These are phyloP conservation scores for Mesochorus sp. DNA, from an alignment of 2,888 invertebrate genomes.

Conservation along the genomic window DNA sequence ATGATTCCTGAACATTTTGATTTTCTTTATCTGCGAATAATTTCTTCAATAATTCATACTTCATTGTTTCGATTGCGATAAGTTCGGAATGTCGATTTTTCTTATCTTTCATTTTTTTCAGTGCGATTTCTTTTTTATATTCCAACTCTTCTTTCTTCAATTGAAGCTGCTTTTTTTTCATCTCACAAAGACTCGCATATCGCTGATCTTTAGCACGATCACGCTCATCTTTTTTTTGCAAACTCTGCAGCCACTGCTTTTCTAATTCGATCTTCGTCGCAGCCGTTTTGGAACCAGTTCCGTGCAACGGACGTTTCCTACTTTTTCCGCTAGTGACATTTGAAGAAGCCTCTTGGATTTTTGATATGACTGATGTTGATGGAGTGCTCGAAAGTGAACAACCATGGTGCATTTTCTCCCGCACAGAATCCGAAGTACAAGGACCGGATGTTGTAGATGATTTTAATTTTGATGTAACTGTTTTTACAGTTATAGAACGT, in stretches of 20 bases:
- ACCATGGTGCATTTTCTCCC: background rate
- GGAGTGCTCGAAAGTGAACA: background rate
- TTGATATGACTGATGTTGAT: background rate
- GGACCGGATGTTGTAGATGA: background rate
- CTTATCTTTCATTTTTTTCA: constrained; percentile 8
- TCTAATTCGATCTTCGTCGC: constrained; percentile 5
- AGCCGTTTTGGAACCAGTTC: constrained; percentile 16
- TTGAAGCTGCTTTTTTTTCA: constrained; percentile 10
- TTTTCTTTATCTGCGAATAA: background rate
- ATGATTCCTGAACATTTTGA: background rate
- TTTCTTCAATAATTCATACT: background rate
- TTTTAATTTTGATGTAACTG: background rate
- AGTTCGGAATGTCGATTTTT: background rate
- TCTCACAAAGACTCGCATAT: background rate
- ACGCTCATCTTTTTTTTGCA: constrained; percentile 18
- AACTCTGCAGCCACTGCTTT: constrained; percentile 7
- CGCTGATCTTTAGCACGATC: constrained; percentile 5
- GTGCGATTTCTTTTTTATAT: constrained; percentile 18
- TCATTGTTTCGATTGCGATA: constrained; percentile 2
- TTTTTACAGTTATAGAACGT: background rate
- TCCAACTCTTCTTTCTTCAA: constrained; percentile 12
- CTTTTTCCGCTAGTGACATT: no score
- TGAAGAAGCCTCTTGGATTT: no score
- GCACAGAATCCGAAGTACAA: background rate
- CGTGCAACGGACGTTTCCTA: constrained; percentile 4